A percentile compares a stretch with the other conserved stretches of the same genome.
These are phyloP conservation scores for Ceratotherium simum DNA, from an alignment of 2,113 vertebrate genomes.

Conservation along the genomic window DNA sequence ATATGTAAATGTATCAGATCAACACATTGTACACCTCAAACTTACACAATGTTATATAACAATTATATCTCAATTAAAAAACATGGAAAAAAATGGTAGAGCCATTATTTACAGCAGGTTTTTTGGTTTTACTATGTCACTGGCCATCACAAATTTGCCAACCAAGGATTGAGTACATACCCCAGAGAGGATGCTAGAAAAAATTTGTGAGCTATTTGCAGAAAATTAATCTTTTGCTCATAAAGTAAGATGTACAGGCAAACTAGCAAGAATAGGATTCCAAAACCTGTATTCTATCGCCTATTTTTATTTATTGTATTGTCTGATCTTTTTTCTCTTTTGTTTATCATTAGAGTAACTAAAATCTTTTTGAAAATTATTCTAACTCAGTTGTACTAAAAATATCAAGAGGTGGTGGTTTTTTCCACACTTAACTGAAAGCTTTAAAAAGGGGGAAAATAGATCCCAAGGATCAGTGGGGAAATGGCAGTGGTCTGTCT, in stretches of 20 bases:
- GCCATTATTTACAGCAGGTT: background rate
- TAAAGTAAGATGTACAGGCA: background rate
- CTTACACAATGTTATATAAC: background rate
- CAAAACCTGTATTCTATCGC: background rate
- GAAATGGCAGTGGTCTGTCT: background rate
- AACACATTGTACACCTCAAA: background rate
- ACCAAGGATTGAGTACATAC: background rate
- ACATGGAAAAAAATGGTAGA: background rate
- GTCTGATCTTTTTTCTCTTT: background rate
- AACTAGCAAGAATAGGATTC: background rate
- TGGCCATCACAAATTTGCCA: background rate
- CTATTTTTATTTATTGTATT: background rate
- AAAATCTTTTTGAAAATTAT: background rate
- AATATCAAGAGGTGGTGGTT: background rate
- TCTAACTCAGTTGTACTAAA: background rate
- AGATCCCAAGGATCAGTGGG: background rate
- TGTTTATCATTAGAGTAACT: background rate
- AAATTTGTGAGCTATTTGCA: background rate
- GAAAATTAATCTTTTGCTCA: background rate
- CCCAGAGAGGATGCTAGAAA: background rate
- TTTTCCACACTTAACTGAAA: background rate
- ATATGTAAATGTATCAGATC: background rate
- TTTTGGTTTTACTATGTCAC: background rate
- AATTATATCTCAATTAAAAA: background rate
- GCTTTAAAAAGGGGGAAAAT: background rate